These are phyloP conservation scores for Lampris megalopsis DNA, from an alignment of 2,113 vertebrate species.

Conservation along the genomic window DNA sequence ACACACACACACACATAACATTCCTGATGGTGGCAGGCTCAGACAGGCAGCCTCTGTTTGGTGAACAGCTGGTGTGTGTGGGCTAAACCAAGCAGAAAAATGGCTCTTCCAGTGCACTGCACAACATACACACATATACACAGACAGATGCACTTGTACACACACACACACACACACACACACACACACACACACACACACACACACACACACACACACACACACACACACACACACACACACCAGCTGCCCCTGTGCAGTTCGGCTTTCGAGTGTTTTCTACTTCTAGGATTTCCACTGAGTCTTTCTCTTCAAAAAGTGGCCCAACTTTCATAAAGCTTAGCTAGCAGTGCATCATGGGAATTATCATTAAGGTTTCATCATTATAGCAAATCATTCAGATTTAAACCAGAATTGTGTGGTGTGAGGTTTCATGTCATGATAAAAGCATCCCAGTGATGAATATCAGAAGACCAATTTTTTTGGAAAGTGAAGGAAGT, in stretches of 20 bases:
- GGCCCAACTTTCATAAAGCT: background rate
- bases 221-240: slow-evolving; percentile 17
- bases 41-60: slow-evolving; percentile 37
- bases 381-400: background rate
- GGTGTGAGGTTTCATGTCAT: too few relatives aligned
- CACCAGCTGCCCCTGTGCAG: slow-evolving; percentile 33
- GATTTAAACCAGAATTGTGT: too few relatives aligned
- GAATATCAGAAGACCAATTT: slow-evolving; percentile 6
- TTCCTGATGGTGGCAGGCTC: slow-evolving; percentile 42
- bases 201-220: slow-evolving; percentile 6
- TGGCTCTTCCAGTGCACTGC: slow-evolving; percentile 50
- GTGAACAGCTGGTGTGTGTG: slow-evolving; percentile 70
- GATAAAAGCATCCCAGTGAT: slow-evolving; percentile 15
- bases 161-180: slow-evolving; percentile 16
- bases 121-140: slow-evolving; percentile 4
- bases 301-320: background rate
- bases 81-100: slow-evolving; percentile 71
- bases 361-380: background rate
- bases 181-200: slow-evolving; percentile 21
- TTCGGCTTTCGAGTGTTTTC: slow-evolving; percentile 7
- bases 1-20: slow-evolving; percentile 15
- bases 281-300: slow-evolving; percentile 13
- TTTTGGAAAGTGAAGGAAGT: slow-evolving; percentile 43
- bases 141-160: slow-evolving; percentile 3
- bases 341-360: background rate